Percentiles rank a stretch among this genome's conserved stretches.
Conservation (phyloP, 2,797 vertebrate genomes). For the Peromyscus aztecus region DNA sequence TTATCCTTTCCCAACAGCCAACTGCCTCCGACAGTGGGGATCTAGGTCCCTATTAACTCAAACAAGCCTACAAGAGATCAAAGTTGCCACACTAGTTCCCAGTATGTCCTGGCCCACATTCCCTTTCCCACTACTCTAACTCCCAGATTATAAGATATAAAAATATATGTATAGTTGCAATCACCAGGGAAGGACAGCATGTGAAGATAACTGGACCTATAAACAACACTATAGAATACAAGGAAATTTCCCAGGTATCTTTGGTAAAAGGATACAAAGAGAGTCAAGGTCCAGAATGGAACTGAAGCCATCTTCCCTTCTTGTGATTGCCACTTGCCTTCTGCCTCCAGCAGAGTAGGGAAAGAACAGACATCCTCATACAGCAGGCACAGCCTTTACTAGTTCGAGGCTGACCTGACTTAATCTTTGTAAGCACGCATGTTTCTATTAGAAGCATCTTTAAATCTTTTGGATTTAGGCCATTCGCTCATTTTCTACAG, state of each 20-base stretch:
- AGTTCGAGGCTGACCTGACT: neutral
- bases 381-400: neutral
- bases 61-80: neutral
- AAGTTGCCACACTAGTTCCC: neutral
- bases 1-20: neutral
- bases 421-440: neutral
- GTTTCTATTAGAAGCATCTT: neutral
- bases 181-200: neutral
- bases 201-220: neutral
- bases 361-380: neutral
- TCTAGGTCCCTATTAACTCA: neutral
- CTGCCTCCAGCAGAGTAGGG: neutral
- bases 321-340: neutral
- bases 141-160: neutral
- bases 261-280: neutral
- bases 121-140: neutral
- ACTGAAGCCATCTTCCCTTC: neutral
- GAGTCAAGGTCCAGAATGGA: neutral
- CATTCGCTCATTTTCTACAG: neutral
- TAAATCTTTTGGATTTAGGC: neutral
- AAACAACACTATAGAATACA: neutral
- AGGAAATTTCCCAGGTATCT: neutral
- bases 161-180: no score
- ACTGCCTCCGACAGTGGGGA: neutral
- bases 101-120: neutral